These are phyloP conservation scores for Odontomachus brunneus DNA, from an alignment of 1,140 invertebrate genomes.

Conservation along the genomic window DNA sequence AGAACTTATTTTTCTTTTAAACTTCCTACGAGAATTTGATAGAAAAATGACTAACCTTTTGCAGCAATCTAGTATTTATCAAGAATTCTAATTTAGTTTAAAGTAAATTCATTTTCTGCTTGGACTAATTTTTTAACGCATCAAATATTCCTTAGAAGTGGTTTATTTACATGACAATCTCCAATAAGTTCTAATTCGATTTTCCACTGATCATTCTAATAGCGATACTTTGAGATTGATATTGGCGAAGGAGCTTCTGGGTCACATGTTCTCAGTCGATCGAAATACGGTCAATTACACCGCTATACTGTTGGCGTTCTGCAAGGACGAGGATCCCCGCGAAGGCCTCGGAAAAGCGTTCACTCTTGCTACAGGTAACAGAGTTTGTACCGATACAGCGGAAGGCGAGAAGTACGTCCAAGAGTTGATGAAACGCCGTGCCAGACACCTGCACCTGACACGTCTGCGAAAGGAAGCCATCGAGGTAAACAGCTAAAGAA, in stretches of 20 bases:
- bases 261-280: constrained; percentile 84
- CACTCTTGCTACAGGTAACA: constrained; percentile 85
- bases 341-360: constrained; percentile 87
- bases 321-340: constrained; percentile 85
- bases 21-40: too few species aligned
- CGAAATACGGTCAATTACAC: constrained; percentile 86
- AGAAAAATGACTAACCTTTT: too few species aligned
- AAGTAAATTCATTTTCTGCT: background rate
- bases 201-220: background rate
- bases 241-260: constrained; percentile 85
- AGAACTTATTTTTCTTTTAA: too few species aligned
- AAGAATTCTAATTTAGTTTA: too few species aligned
- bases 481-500: constrained; percentile 21
- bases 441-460: background rate
- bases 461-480: background rate
- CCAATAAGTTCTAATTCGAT: background rate
- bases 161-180: background rate
- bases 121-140: background rate
- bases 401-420: constrained; percentile 82
- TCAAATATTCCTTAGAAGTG: background rate
- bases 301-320: constrained; percentile 87
- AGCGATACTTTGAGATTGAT: constrained; percentile 57
- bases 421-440: constrained; percentile 36
- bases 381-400: constrained; percentile 82
- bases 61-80: too few species aligned